Conservation (phyloP, 2,113 vertebrate genomes). For the Tautogolabrus adspersus region DNA sequence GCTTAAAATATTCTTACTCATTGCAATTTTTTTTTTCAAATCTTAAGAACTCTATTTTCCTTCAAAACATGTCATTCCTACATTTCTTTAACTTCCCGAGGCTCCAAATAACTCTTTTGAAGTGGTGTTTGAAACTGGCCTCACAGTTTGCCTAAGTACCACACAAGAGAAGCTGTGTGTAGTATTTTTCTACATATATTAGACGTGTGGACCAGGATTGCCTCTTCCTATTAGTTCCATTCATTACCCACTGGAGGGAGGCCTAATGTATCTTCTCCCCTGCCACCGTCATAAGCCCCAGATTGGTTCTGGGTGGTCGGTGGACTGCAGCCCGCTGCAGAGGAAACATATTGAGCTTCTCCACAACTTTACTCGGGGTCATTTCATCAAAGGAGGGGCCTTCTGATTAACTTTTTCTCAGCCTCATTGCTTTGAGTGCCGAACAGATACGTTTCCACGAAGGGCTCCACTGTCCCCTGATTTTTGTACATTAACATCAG, state of each 20-base stretch:
- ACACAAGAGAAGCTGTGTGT: conserved; percentile 54
- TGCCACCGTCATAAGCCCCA: conserved; percentile 77
- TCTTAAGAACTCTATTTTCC: too few relatives aligned
- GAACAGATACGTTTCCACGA: conserved; percentile 63
- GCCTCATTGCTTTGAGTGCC: conserved; percentile 77
- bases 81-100: conserved; percentile 1
- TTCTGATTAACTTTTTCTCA: conserved; percentile 81
- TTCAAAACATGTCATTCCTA: too few relatives aligned
- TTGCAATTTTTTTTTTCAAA: too few relatives aligned
- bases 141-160: conserved; percentile 16
- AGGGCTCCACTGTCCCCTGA: conserved; percentile 58
- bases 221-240: conserved; percentile 82
- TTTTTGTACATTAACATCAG: conserved; percentile 72
- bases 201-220: conserved; percentile 64
- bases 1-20: too few relatives aligned
- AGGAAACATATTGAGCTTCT: conserved; percentile 78
- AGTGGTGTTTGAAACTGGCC: conserved; percentile 20
- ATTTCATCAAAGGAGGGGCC: conserved; percentile 74
- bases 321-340: conserved; percentile 70
- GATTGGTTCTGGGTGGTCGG: conserved; percentile 81
- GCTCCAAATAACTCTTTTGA: background rate
- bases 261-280: conserved; percentile 81
- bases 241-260: conserved; percentile 78
- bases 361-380: conserved; percentile 78
- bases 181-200: conserved; percentile 72